Evolutionary conservation across 2,113 vertebrate genomes (phyloP), one percentile per base, ranked within the genome.

Genomic region (Spermophilus dauricus): DNA sequence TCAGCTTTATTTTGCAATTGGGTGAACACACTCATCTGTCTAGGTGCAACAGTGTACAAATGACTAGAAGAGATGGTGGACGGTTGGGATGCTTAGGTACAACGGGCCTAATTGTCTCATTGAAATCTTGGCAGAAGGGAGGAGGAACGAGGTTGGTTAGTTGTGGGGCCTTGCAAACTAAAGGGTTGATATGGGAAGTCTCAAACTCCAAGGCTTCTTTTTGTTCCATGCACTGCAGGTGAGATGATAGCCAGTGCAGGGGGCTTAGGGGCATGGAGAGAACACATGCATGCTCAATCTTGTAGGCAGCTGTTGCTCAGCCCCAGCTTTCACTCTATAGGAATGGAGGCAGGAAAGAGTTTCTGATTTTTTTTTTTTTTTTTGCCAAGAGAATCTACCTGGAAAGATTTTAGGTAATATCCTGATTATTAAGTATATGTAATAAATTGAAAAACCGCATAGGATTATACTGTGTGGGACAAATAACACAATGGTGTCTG

Each of bases 1-100:
- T 95, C 42, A 84, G 45, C 58, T 98, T 96, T 96, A 63, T 95
- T 94, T 92, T 90, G 83, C 30, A 95, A 86, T 16, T 51, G 32
- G 18, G 17, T 73, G n/a, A 78, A 61, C 39, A 45, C 26, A 34
- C 22, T 61, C 34, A 93, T 67, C 75, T 76, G 18, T 81, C 13
- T 26, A 56, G 58, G 18, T 58, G 37, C 17, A 63, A 89, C 17
- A 12, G 2, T 53, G 28, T 58, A 32, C 8, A 30, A 34, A 8
- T 8, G 69, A 58, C 58, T 51, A 2, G 32, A 1, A 42, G 63
- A 32, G 18, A 34, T n/a, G 58, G 1, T 34, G 65, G 42, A 18
- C n/a, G 5, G 8, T 51, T 73, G 86, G 37, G 11, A 39, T 14
- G 30, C 51, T 12, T 24, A 34, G 42, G 76, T 89, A 34, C 30